Percentiles rank a stretch among this genome's conserved stretches.
These are phyloP conservation scores for Cichlasoma orientale DNA, from an alignment of 2,797 vertebrate species.

Conservation along the genomic window DNA sequence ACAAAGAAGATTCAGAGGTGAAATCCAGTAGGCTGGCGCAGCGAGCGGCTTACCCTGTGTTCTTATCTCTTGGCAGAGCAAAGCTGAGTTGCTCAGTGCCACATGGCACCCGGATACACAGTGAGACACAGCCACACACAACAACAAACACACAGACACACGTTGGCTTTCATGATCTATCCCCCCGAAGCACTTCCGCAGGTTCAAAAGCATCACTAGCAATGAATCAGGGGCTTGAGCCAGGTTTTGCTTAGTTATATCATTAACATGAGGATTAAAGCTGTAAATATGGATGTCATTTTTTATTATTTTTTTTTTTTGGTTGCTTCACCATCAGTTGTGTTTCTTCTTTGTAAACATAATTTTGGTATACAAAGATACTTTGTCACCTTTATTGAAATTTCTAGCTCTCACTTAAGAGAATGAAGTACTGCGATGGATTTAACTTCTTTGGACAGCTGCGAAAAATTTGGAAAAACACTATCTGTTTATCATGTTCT, in stretches of 20 bases:
- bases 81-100: slow-evolving; percentile 69
- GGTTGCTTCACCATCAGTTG: background rate
- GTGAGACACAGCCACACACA: slow-evolving; percentile 31
- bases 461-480: background rate
- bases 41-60: slow-evolving; percentile 71
- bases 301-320: no score
- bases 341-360: slow-evolving; percentile 7
- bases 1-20: slow-evolving; percentile 66
- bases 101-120: slow-evolving; percentile 79
- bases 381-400: background rate
- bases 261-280: slow-evolving; percentile 45
- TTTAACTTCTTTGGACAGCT: background rate
- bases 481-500: background rate
- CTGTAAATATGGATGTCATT: slow-evolving; percentile 12
- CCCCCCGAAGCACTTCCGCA: slow-evolving; percentile 62
- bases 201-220: slow-evolving; percentile 68
- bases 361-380: background rate
- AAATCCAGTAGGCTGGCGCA: slow-evolving; percentile 71
- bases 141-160: slow-evolving; percentile 23
- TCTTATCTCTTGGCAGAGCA: slow-evolving; percentile 78
- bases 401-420: background rate
- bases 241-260: slow-evolving; percentile 42
- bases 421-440: background rate
- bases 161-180: slow-evolving; percentile 65
- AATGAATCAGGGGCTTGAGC: slow-evolving; percentile 32